Evolutionary conservation across 2,113 vertebrate genomes (phyloP).

Genomic region (Peromyscus leucopus): DNA sequence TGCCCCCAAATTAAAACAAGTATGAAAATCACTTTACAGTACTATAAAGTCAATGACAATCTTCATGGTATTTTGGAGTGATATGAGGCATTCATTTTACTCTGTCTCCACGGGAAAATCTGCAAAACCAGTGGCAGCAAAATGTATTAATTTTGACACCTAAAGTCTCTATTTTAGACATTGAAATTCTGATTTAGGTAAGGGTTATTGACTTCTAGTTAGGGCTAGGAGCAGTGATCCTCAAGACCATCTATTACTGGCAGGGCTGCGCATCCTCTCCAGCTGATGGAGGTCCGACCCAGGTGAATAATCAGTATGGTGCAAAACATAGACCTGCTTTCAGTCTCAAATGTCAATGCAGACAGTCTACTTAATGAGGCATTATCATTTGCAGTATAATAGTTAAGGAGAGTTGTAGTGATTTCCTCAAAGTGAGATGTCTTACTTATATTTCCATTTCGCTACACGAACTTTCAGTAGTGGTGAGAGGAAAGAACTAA

Average conservation of each 20-base stretch:
- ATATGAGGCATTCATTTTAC: slow-evolving; percentile 64
- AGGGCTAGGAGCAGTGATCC: neutral
- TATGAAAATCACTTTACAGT: slow-evolving; percentile 69
- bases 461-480: neutral
- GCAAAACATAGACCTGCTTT: slow-evolving; percentile 57
- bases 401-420: slow-evolving; percentile 22
- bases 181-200: slow-evolving; percentile 68
- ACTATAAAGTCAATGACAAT: slow-evolving; percentile 53
- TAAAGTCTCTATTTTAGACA: slow-evolving; percentile 71
- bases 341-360: slow-evolving; percentile 40
- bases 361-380: neutral
- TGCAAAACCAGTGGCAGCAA: slow-evolving; percentile 41
- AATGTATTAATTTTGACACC: slow-evolving; percentile 55
- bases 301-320: neutral
- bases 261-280: slow-evolving; percentile 27
- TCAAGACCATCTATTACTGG: slow-evolving; percentile 72
- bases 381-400: slow-evolving; percentile 6
- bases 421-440: neutral
- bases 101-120: slow-evolving; percentile 69
- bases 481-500: neutral
- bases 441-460: neutral
- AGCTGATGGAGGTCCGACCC: neutral
- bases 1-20: slow-evolving; percentile 60
- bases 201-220: slow-evolving; percentile 63
- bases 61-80: slow-evolving; percentile 54